Conservation (phyloP, 2,888 invertebrate genomes). For the Drosophila falleni region DNA sequence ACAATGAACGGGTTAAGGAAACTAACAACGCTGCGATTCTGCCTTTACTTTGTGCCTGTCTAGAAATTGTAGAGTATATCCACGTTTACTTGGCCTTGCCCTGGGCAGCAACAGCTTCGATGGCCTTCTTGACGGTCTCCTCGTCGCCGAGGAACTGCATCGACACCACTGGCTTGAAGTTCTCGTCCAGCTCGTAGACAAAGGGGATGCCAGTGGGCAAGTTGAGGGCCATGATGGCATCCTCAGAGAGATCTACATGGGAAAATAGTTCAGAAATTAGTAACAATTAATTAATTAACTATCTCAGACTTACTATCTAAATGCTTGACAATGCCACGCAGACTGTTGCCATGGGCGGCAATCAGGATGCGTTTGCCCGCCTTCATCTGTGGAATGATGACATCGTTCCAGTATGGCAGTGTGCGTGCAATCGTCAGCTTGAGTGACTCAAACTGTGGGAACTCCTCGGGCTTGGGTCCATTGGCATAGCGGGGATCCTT, state of each 20-base stretch:
- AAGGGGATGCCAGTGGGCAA: slow-evolving; percentile 93
- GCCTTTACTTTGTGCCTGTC: slow-evolving; percentile 42
- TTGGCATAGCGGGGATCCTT: slow-evolving; percentile 91
- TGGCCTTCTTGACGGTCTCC: slow-evolving; percentile 92
- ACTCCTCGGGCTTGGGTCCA: slow-evolving; percentile 91
- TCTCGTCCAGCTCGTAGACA: slow-evolving; percentile 91
- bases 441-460: slow-evolving; percentile 94
- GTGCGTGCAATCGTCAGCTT: slow-evolving; percentile 94
- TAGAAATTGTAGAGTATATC: slow-evolving; percentile 10
- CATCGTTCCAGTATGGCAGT: slow-evolving; percentile 95
- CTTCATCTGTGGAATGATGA: slow-evolving; percentile 91
- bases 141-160: slow-evolving; percentile 93
- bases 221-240: slow-evolving; percentile 92
- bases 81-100: slow-evolving; percentile 89
- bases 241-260: slow-evolving; percentile 89
- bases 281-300: background rate
- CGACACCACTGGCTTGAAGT: slow-evolving; percentile 91
- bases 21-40: slow-evolving; percentile 26
- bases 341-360: slow-evolving; percentile 95
- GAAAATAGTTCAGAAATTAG: background rate
- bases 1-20: slow-evolving; percentile 54
- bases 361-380: slow-evolving; percentile 93
- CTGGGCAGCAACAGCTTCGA: slow-evolving; percentile 92
- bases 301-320: slow-evolving; percentile 89
- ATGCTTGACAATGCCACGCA: slow-evolving; percentile 95